Percentiles rank a stretch among this genome's conserved stretches.
Evolutionary conservation across 2,113 vertebrate species (phyloP).

Genomic region (Macquaria australasica): DNA sequence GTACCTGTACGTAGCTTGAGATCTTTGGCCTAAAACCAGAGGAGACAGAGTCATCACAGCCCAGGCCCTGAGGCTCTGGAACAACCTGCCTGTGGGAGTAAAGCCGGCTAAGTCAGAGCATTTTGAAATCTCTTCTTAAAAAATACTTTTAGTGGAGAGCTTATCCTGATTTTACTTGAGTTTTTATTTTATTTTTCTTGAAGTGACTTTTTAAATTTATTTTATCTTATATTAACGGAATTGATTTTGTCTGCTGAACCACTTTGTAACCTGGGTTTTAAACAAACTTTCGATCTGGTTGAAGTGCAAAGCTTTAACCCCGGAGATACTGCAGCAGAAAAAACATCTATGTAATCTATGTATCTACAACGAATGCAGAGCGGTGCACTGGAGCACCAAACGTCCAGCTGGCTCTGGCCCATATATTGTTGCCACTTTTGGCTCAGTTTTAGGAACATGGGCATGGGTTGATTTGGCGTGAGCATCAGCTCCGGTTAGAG

Average conservation of each 20-base stretch:
- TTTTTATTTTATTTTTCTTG: background rate
- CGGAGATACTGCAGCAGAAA: background rate
- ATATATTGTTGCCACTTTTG: background rate
- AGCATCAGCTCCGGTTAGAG: conserved; percentile 8
- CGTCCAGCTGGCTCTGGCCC: background rate
- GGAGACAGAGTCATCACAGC: background rate
- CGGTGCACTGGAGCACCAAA: background rate
- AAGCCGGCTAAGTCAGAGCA: too few species aligned
- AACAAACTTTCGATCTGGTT: background rate
- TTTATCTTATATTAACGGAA: too few species aligned
- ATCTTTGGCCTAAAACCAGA: background rate
- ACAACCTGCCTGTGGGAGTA: background rate
- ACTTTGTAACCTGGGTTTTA: background rate
- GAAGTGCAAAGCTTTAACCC: background rate
- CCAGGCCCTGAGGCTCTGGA: background rate
- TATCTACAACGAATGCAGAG: background rate
- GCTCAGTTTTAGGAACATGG: background rate
- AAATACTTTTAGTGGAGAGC: background rate
- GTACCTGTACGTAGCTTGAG: background rate
- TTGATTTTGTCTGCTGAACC: background rate
- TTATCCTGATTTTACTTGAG: background rate
- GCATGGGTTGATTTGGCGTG: background rate
- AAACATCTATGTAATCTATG: background rate
- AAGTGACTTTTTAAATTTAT: background rate
- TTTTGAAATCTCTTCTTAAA: background rate